Percentiles rank a stretch among this genome's conserved stretches.
Evolutionary conservation across 2,113 vertebrate species (phyloP).

Genomic region (Thomomys bottae): DNA sequence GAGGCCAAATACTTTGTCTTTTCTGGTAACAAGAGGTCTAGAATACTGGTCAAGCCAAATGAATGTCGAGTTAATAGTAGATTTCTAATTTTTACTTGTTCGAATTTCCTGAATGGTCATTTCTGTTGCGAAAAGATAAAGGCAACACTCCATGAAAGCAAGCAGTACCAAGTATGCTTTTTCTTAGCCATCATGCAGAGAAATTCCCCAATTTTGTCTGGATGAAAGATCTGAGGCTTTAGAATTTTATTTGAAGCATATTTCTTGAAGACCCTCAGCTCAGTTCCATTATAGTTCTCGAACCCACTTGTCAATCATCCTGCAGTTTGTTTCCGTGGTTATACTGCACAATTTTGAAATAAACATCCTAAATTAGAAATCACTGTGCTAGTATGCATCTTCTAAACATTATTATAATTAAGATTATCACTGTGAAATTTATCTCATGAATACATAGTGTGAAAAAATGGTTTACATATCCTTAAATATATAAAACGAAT

Average conservation of each 20-base stretch:
- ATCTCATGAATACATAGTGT: not conserved
- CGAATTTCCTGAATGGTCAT: not conserved
- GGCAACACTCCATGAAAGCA: accelerated
- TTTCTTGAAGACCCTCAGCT: not conserved
- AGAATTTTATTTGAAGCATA: not conserved
- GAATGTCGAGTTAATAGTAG: not conserved
- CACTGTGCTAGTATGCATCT: not conserved
- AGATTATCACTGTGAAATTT: not conserved
- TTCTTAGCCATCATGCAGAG: not conserved
- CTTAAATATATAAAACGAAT: constrained; percentile 15
- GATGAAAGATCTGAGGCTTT: not conserved
- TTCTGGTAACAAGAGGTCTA: not conserved
- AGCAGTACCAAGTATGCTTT: not conserved
- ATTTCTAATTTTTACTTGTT: not conserved
- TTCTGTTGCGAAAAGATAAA: not conserved
- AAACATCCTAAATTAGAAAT: not conserved
- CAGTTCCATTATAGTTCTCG: not conserved
- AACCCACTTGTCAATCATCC: not conserved
- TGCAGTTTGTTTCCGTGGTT: not conserved
- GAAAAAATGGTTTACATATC: not conserved
- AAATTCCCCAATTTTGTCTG: not conserved
- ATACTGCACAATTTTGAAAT: constrained; percentile 33
- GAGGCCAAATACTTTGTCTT: not conserved
- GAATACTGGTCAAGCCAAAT: accelerated
- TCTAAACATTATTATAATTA: not conserved